Conservation (phyloP, 2,113 vertebrate genomes). For the Hippocampus guttulatus region DNA sequence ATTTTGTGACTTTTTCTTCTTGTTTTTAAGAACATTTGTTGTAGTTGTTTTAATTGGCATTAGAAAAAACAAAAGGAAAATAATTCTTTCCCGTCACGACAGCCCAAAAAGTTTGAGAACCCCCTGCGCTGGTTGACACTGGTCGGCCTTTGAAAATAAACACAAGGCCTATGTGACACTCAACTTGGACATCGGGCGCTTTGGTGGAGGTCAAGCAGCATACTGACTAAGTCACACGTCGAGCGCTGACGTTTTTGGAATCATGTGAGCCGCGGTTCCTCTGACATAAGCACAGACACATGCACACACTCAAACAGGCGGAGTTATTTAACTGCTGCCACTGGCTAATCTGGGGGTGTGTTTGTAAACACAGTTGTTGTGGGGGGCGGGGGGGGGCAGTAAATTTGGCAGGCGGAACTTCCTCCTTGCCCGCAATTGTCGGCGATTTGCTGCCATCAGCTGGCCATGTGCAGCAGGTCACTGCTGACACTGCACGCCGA, state of each 20-base stretch:
- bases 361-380: constrained; percentile 50
- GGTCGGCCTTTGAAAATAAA: constrained; percentile 7
- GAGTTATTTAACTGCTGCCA: constrained; percentile 1
- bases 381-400: neutral
- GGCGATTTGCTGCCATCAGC: constrained; percentile 46
- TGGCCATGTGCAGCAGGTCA: constrained; percentile 33
- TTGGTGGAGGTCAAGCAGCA: neutral
- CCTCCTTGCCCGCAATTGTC: constrained; percentile 22
- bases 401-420: constrained; percentile 35
- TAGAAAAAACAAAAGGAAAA: too few relatives aligned
- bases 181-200: neutral
- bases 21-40: too few relatives aligned
- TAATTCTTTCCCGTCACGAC: too few relatives aligned
- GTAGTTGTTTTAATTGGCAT: too few relatives aligned
- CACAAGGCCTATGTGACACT: constrained; percentile 25
- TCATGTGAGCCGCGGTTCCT: constrained; percentile 9
- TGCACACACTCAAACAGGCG: neutral
- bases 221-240: constrained; percentile 5
- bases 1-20: too few relatives aligned
- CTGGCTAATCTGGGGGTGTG: constrained; percentile 1
- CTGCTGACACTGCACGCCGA: too few relatives aligned
- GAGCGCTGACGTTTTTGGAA: constrained; percentile 27
- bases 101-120: neutral
- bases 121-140: neutral
- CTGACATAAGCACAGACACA: constrained; percentile 16